Evolutionary conservation across 2,888 invertebrate genomes (phyloP), one percentile per base, ranked within the genome.

Genomic region (Rotaria macrura): DNA sequence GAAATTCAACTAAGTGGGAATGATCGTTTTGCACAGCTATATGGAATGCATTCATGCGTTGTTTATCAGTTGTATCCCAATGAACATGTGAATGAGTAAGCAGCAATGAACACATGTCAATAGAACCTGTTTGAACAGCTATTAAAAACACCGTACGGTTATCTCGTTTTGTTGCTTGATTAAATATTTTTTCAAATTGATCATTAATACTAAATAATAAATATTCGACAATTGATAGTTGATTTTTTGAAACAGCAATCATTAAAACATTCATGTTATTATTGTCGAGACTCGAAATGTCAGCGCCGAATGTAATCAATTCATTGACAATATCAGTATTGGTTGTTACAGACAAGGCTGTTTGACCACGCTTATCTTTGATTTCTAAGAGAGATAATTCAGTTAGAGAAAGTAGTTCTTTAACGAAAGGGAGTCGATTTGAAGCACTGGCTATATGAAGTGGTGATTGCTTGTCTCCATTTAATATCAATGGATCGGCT

Each of bases 41-140:
- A 43, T 79, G 79, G n/a, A 79, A 79, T 79, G 79, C 79, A 79
- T 79, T 79, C 79, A 40, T 43, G 43, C 43, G 79, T 43, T 43
- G 40, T 79, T 79, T 79, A n/a, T 79, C 79, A n/a, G 25, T 40
- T 43, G 79, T 79, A 79, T 79, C 43, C 79, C 79, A 79, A 43
- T n/a, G 79, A 79, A 79, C 34, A 40, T 12, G n/a, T 79, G 79
- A 43, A 43, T 79, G 79, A 25, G 43, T 43, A 43, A 79, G 25
- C 43, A 79, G 14, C n/a, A 43, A 79, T 79, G 40, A 40, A 43
- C 79, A 79, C 43, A 79, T 43, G 4, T 43, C 43, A 25, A 79
- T 43, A 12, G 40, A 43, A n/a, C 79, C 79, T 43, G 79, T 79
- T 43, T 43, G 43, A 38, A 43, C 43, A 79, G 79, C 79, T 43